Base-by-base conservation (phyloP, 37 sponge, comb jelly and placozoan genomes). In the Spongilla lacustris region DNA sequence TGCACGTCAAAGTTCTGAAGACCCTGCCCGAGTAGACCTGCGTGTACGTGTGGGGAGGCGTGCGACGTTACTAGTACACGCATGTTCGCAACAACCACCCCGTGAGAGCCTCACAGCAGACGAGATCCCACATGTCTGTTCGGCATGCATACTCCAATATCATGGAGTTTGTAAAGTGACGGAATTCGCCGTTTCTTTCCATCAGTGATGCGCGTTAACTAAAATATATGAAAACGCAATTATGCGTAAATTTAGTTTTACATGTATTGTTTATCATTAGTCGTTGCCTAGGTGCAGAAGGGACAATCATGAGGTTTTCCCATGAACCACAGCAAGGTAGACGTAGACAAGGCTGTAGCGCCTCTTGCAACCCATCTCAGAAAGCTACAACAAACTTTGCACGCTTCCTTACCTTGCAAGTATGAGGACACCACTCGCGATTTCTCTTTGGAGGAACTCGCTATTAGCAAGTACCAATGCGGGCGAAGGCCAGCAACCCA, bases 31-130 rank as follows among this genome's bases (percentile, higher is more conserved):
- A 67, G 68, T 66, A 35, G 27, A 68, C n/a, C 25, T 66, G 81
- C n/a, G 81, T 30, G 81, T 79, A 11, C 6, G 66, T 46, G 80
- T 79, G 80, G 50, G 80, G 50, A 67, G 9, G 80, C 22, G 67
- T 58, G 80, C 22, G 80, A 67, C 27, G 80, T 79, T 58, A 19
- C 0, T 46, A 8, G 46, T 46, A 8, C 46, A 8, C 8, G 46
- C 46, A 8, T 46, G 46, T 8, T 46, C 58, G 11, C 58, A 1
- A 58, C 19, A 58, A 6, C 58, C 58, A 13, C 58, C 21, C 21
- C 19, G 58, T 14, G 6, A 9, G 11, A 58, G 58, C 58, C 58
- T 58, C 58, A 58, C 58, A 58, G 58, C 58, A 58, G 58, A 58
- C 21, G 58, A 58, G 58, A 17, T 58, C 58, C 58, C 58, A 58